Conservation (phyloP, 2,113 vertebrate genomes). For the Fulmarus glacialis region DNA sequence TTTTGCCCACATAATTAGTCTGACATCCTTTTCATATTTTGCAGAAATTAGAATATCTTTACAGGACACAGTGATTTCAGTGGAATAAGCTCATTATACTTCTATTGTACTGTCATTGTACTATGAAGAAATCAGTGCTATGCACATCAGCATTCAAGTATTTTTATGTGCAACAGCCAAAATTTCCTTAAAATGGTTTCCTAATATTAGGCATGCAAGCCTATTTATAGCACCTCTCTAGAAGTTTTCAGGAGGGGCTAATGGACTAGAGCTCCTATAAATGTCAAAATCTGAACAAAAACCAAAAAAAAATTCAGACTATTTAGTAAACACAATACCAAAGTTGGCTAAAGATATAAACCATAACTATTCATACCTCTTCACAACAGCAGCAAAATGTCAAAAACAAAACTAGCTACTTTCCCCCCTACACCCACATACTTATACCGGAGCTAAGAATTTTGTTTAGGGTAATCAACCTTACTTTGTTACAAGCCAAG, state of each 20-base stretch:
- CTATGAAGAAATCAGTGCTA: neutral
- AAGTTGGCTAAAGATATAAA: neutral
- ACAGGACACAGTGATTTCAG: neutral
- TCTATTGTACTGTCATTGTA: neutral
- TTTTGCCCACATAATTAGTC: neutral
- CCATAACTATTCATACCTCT: neutral
- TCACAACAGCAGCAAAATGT: neutral
- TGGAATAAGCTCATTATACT: neutral
- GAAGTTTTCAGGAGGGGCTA: neutral
- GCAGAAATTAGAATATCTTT: neutral
- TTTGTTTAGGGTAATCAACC: neutral
- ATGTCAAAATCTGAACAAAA: neutral
- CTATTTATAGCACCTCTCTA: neutral
- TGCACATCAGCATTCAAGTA: neutral
- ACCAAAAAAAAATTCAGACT: neutral
- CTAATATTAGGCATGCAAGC: neutral
- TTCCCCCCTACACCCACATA: accelerated
- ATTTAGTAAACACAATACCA: neutral
- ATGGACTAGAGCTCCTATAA: neutral
- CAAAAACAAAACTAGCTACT: neutral
- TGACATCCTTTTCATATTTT: neutral
- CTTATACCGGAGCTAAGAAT: neutral
- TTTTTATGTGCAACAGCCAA: neutral
- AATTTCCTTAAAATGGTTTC: neutral
- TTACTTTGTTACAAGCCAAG: neutral